Base-by-base conservation (phyloP, 1,140 invertebrate species). In the Drosophila repletoides region DNA sequence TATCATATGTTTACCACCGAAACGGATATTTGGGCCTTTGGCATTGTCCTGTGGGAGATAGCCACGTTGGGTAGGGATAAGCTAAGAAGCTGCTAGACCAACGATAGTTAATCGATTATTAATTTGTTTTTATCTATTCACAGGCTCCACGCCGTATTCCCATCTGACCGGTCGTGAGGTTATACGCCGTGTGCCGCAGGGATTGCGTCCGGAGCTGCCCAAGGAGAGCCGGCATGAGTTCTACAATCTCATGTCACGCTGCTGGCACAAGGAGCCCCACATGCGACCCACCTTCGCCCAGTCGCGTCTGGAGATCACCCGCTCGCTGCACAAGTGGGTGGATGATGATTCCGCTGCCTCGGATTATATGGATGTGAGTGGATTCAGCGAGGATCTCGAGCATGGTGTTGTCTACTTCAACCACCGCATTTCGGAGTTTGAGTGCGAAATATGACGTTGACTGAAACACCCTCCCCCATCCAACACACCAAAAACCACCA, bases 1-100 rank as follows among this genome's bases (percentile, higher is more conserved):
- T 95, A 95, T 81, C 94, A 94, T 46, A 91, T 95, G 21, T 96
- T 95, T 88, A 96, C 94, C 34, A 94, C 94, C 15, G 95, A 95
- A 84, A 94, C 95, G 10, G 96, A 97, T 73, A 95, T 97, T 0
- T 97, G 96, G 96, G 94, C 95, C 34, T 97, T 95, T 86, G 96
- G 96, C 12, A 94, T 97, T 26, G 91, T 96, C 2, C 91, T 96
- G 58, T 97, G 96, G 96, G 96, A 97, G 91, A 96, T 97, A 66
- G 94, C 96, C 21, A 96, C 95, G 6, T 90, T 95, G 56, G 94
- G 94, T 95, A 71, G 0, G 24, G 83, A 83, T 76, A n/a, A 5
- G 3, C 5, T n/a, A 6, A 2, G 19, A 31, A n/a, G 3, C 4
- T 17, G 1, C 1, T n/a, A 5, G 6, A 3, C 17, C 12, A 12